Base-by-base conservation (phyloP, 2,113 vertebrate genomes). In the Vulpes lagopus region DNA sequence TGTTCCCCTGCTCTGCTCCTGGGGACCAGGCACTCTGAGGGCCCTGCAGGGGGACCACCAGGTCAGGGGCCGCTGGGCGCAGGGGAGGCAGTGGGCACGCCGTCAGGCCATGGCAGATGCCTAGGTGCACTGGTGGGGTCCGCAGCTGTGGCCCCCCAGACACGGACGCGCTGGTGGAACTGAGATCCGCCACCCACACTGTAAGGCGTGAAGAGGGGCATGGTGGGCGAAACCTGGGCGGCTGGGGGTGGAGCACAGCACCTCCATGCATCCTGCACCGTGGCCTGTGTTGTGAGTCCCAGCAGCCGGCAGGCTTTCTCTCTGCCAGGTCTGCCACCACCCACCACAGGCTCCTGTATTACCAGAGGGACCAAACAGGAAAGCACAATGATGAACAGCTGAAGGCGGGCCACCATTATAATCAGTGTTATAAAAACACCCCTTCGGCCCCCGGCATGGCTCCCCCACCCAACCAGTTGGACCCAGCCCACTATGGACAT, bases 211-310 rank as follows among this genome's bases (percentile, higher is more conserved):
- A 73, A 35, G 35, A 73, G 35, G 69, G 35, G 20, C n/a, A 23
- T 23, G 35, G 19, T 35, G 2, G 20, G 4, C 4, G 17, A 5
- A 2, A 19, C 69, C 17, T 8, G 19, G 11, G 62, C 11, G 69
- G n/a, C n/a, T 11, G n/a, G n/a, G 19, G n/a, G 17, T 6, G 2
- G 19, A 32, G 69, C 69, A 38, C 69, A 23, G 35, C 69, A 38
- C n/a, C 10, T 20, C 15, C n/a, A 17, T 0, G 16, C 32, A 15
- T 23, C 62, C 65, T 69, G 16, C 32, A 8, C n/a, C 8, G 0
- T 35, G 67, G 67, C n/a, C 32, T 71, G n/a, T 20, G 67, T 5
- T 1, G 19, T 11, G 19, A 35, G n/a, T 73, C 69, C 35, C 0
- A 11, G 20, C 10, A 5, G 69, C 35, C 4, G 10, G 69, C 69